Conservation (phyloP, 2,113 vertebrate genomes). For the Petaurus breviceps region DNA sequence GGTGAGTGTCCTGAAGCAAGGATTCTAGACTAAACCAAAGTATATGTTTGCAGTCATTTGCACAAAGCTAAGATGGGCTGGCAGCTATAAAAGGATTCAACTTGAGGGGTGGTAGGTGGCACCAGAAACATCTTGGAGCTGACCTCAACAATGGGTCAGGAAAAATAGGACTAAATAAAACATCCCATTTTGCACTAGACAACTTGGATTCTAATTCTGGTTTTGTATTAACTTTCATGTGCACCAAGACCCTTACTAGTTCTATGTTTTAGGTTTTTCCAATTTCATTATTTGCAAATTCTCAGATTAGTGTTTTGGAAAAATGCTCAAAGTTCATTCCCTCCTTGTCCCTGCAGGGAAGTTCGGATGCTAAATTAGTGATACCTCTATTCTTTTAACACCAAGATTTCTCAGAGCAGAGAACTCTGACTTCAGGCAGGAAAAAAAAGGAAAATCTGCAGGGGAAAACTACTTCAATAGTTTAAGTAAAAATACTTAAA, state of each 20-base stretch:
- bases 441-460: not conserved
- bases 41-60: not conserved
- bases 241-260: not conserved
- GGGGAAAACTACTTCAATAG: not conserved
- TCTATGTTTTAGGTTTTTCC: not conserved
- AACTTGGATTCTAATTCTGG: not conserved
- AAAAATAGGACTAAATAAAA: conserved; percentile 23
- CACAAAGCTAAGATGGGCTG: not conserved
- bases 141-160: not conserved
- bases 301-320: not conserved
- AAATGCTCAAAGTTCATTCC: not conserved
- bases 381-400: not conserved
- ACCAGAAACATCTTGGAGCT: not conserved
- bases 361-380: no score
- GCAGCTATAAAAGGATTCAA: conserved; percentile 2
- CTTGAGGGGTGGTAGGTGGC: not conserved
- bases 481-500: not conserved
- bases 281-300: not conserved
- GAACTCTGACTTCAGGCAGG: not conserved
- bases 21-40: conserved; percentile 1
- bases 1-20: not conserved
- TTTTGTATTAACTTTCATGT: not conserved
- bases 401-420: not conserved
- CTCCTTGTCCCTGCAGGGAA: not conserved
- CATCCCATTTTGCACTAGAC: not conserved